These are phyloP conservation scores for Sipha maydis DNA, from an alignment of 2,888 invertebrate genomes.

Conservation along the genomic window DNA sequence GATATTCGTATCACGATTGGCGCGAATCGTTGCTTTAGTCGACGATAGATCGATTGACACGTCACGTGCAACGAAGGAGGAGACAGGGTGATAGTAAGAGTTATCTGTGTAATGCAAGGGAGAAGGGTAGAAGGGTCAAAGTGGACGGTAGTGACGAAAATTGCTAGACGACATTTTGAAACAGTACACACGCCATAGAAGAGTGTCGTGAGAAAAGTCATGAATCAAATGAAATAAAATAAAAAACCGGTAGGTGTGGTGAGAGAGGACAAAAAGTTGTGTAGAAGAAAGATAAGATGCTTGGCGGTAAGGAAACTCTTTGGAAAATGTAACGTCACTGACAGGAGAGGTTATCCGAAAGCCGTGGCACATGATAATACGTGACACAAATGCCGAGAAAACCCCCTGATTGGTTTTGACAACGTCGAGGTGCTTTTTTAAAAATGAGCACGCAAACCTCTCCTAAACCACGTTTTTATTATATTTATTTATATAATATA, in stretches of 20 bases:
- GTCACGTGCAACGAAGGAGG: background rate
- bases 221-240: background rate
- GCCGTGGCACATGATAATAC: constrained; percentile 34
- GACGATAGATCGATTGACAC: background rate
- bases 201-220: background rate
- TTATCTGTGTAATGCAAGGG: no score
- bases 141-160: background rate
- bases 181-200: background rate
- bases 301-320: no score
- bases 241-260: background rate
- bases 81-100: no score
- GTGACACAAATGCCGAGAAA: constrained; percentile 24
- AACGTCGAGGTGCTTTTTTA: constrained; percentile 15
- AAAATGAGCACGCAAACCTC: background rate
- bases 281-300: no score
- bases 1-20: constrained; percentile 41
- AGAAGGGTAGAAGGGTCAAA: background rate
- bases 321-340: constrained; percentile 9
- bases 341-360: constrained; percentile 12
- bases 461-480: background rate
- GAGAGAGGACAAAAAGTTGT: background rate
- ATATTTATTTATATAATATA: background rate
- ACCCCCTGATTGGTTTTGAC: constrained; percentile 38
- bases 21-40: background rate
- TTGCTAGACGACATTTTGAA: background rate